These are phyloP conservation scores for Vannuccia rotundouncinata DNA, from an alignment of 2,888 invertebrate genomes.

Conservation along the genomic window DNA sequence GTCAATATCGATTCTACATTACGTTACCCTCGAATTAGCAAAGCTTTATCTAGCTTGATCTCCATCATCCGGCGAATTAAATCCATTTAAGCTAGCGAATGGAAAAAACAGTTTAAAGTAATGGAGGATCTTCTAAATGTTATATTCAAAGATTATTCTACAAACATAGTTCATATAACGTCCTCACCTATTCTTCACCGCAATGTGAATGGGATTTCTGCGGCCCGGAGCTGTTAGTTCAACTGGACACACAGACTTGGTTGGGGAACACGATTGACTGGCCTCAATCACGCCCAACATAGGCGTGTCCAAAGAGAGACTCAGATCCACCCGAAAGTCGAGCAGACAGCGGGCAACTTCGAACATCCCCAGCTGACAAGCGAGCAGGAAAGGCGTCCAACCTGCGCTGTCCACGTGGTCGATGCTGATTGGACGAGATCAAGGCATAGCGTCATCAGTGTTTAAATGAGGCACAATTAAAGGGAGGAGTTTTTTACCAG, in stretches of 20 bases:
- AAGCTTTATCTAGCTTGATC: too few species aligned
- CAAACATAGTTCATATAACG: background rate
- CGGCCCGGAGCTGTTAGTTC: background rate
- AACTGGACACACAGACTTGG: background rate
- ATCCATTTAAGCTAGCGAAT: too few species aligned
- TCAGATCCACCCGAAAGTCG: background rate
- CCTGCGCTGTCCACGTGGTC: background rate
- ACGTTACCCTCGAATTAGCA: too few species aligned
- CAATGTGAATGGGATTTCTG: background rate
- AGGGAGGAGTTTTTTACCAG: background rate
- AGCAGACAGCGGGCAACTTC: background rate
- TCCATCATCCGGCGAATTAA: too few species aligned
- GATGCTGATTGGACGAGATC: background rate
- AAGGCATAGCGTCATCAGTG: too few species aligned
- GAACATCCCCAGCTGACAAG: background rate
- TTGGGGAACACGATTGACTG: background rate
- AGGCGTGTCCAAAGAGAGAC: background rate
- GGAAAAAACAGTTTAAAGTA: too few species aligned
- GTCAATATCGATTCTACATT: too few species aligned
- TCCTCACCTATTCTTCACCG: background rate
- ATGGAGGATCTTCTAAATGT: too few species aligned
- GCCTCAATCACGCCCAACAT: background rate
- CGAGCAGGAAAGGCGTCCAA: background rate
- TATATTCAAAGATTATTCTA: too few species aligned
- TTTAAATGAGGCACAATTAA: background rate